Evolutionary conservation across 1,140 invertebrate species (phyloP).

Genomic region (Pseudachorutes palmiensis): DNA sequence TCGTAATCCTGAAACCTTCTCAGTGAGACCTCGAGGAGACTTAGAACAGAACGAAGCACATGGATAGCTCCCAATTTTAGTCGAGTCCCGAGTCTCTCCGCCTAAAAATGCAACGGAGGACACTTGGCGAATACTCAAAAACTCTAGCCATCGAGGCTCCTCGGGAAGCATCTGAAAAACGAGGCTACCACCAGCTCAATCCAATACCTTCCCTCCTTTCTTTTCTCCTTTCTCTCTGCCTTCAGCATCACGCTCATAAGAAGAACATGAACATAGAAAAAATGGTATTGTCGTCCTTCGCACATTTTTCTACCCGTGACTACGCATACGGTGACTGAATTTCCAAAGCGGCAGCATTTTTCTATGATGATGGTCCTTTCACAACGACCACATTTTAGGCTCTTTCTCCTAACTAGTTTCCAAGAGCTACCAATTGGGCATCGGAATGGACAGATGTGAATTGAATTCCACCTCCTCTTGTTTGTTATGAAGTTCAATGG

Average conservation of each 20-base stretch:
- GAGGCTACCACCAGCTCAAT: neutral
- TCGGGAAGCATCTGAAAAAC: neutral
- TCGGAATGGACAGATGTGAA: no score
- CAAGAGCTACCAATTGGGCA: no score
- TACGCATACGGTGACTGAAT: neutral
- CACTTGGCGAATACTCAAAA: slow-evolving; percentile 10
- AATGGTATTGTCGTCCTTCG: neutral
- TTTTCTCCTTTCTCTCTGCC: neutral
- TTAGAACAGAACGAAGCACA: neutral
- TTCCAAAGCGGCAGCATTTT: neutral
- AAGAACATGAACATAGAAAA: neutral
- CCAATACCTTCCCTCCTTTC: slow-evolving; percentile 5
- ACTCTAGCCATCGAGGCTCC: neutral
- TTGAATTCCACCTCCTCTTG: no score
- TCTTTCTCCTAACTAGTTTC: no score
- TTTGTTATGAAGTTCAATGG: no score
- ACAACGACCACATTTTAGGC: no score
- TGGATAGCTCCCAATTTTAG: slow-evolving; percentile 3
- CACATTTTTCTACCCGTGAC: neutral
- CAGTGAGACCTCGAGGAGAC: neutral
- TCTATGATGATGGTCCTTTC: neutral
- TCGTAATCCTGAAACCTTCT: neutral
- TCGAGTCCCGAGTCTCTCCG: neutral
- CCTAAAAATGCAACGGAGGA: slow-evolving; percentile 7
- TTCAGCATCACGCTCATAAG: neutral